Evolutionary conservation across 2,113 vertebrate genomes (phyloP).

Genomic region (Dissostichus mawsoni): DNA sequence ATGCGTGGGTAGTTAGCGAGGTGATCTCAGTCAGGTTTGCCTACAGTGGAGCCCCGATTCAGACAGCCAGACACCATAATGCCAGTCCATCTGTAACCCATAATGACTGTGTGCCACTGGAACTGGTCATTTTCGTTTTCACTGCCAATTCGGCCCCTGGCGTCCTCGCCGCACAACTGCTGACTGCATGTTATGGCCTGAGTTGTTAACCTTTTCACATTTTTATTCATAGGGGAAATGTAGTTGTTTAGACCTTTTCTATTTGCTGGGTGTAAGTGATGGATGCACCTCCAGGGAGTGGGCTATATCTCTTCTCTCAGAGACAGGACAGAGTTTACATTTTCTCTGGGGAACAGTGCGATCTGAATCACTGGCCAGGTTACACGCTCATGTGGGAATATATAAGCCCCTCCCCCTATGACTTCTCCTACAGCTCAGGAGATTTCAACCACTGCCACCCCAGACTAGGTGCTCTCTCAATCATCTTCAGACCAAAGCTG

Average conservation of each 20-base stretch:
- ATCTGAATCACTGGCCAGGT: conserved; percentile 72
- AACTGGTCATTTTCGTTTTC: conserved; percentile 80
- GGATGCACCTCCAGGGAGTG: conserved; percentile 72
- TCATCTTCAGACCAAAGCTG: conserved; percentile 77
- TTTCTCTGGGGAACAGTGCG: conserved; percentile 57
- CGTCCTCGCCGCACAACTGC: conserved; percentile 64
- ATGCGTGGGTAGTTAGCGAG: conserved; percentile 73
- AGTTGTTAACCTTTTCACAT: conserved; percentile 75
- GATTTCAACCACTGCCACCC: conserved; percentile 73
- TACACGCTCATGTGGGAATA: conserved; percentile 70
- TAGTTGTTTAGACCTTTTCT: conserved; percentile 81
- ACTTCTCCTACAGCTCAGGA: conserved; percentile 60
- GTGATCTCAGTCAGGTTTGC: conserved; percentile 81
- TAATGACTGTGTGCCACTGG: conserved; percentile 78
- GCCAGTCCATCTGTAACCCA: conserved; percentile 78
- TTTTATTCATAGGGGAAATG: conserved; percentile 73
- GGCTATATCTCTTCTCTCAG: conserved; percentile 72
- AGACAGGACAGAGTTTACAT: conserved; percentile 66
- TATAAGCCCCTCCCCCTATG: conserved; percentile 44
- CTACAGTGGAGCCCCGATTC: conserved; percentile 77
- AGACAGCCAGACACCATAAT: conserved; percentile 83
- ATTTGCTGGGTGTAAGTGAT: conserved; percentile 79
- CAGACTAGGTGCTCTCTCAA: conserved; percentile 73
- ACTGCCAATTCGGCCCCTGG: conserved; percentile 69
- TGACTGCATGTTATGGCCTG: conserved; percentile 69